Conservation (phyloP, 2,888 invertebrate species). For the Mythimna impura region DNA sequence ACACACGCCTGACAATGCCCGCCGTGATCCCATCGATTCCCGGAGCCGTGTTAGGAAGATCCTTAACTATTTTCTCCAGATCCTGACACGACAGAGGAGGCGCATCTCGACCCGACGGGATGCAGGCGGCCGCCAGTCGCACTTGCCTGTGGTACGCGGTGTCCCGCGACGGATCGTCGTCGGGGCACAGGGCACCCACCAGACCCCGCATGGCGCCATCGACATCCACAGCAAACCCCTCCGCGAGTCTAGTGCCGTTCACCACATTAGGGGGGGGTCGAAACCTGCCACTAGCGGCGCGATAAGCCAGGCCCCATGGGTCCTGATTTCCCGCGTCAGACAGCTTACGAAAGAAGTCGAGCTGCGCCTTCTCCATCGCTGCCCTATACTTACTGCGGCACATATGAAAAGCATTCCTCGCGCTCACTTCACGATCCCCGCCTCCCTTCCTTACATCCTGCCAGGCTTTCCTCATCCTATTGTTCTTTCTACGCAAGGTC, state of each 20-base stretch:
- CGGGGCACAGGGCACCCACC: too few relatives aligned
- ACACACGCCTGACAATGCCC: not conserved
- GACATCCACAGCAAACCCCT: not conserved
- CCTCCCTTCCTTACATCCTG: not conserved
- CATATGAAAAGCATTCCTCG: not conserved
- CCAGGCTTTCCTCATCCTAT: constrained; percentile 20
- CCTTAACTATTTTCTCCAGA: constrained; percentile 42
- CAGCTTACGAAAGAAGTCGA: not conserved
- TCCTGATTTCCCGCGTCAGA: too few relatives aligned
- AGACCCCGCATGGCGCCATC: not conserved
- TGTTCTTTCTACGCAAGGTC: not conserved
- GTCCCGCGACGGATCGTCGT: too few relatives aligned
- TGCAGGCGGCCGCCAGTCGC: too few relatives aligned
- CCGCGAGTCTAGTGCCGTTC: not conserved
- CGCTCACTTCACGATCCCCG: not conserved
- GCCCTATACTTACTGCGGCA: constrained; percentile 16
- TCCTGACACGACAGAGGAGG: too few relatives aligned
- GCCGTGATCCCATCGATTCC: constrained; percentile 66
- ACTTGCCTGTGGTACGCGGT: too few relatives aligned
- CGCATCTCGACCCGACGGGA: too few relatives aligned
- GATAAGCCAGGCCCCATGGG: too few relatives aligned
- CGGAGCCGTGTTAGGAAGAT: constrained; percentile 64
- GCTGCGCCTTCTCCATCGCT: constrained; percentile 31
- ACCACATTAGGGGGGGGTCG: too few relatives aligned
- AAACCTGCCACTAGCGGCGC: too few relatives aligned